Evolutionary conservation across 2,113 vertebrate genomes (phyloP).

Genomic region (Chlamydotis undulata): DNA sequence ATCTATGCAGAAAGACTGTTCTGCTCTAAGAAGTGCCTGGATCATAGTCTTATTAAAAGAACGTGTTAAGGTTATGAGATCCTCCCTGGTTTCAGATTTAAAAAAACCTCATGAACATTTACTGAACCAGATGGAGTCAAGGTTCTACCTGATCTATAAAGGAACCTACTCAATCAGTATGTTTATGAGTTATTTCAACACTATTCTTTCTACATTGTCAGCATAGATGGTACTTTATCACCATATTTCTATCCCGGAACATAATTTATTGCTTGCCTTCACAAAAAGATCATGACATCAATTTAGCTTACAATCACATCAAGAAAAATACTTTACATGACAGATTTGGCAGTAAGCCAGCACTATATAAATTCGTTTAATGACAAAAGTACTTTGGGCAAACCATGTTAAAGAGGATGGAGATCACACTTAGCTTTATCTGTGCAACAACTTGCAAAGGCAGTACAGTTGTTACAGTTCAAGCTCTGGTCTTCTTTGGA

Average conservation of each 20-base stretch:
- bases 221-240: neutral
- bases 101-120: neutral
- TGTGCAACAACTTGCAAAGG: neutral
- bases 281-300: neutral
- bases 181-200: neutral
- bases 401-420: neutral
- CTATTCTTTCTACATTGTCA: neutral
- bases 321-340: neutral
- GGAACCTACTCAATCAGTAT: neutral
- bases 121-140: neutral
- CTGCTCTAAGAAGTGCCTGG: neutral
- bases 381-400: neutral
- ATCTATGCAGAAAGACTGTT: slow-evolving; percentile 7
- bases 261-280: neutral
- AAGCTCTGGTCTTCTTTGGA: neutral
- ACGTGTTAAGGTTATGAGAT: neutral
- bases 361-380: neutral
- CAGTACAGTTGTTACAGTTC: neutral
- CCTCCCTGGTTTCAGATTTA: neutral
- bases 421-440: neutral
- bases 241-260: neutral
- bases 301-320: neutral
- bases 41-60: neutral
- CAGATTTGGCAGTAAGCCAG: neutral
- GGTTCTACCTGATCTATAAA: neutral